phyloP scores from a whole-genome alignment of 92 coral and sea anemone species.

The Paramuricea clavata region DNA sequence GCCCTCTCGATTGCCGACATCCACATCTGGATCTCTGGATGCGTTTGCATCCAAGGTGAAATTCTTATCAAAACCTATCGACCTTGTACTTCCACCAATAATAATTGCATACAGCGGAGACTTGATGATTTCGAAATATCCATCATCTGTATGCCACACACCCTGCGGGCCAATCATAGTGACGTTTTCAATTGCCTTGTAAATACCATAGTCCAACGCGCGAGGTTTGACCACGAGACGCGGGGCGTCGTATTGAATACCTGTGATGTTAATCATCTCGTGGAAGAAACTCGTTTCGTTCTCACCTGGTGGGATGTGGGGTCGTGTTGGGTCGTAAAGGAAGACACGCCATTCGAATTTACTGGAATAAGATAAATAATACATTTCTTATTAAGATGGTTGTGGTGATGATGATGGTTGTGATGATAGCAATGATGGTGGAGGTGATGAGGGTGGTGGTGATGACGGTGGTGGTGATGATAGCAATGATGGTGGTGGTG shows the following conservation, averaged over 20 bases:
- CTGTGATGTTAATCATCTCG: slow-evolving; percentile 19
- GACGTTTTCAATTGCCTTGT: slow-evolving; percentile 47
- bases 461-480: too few relatives aligned
- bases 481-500: too few relatives aligned
- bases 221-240: slow-evolving; percentile 72
- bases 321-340: slow-evolving; percentile 23
- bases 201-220: slow-evolving; percentile 62
- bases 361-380: neutral
- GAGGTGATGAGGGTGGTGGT: too few relatives aligned
- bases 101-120: slow-evolving; percentile 71
- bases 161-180: slow-evolving; percentile 79
- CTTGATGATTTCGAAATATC: slow-evolving; percentile 62
- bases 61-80: slow-evolving; percentile 76
- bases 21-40: slow-evolving; percentile 83
- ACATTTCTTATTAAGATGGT: too few relatives aligned
- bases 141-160: slow-evolving; percentile 54
- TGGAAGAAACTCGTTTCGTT: slow-evolving; percentile 22
- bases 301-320: slow-evolving; percentile 35
- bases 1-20: slow-evolving; percentile 26
- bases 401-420: too few relatives aligned
- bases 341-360: slow-evolving; percentile 66
- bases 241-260: slow-evolving; percentile 1
- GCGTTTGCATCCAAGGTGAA: slow-evolving; percentile 56
- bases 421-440: too few relatives aligned
- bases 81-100: slow-evolving; percentile 73